phyloP scores from a whole-genome alignment of 2,797 vertebrate genomes.

The Tapera naevia region DNA sequence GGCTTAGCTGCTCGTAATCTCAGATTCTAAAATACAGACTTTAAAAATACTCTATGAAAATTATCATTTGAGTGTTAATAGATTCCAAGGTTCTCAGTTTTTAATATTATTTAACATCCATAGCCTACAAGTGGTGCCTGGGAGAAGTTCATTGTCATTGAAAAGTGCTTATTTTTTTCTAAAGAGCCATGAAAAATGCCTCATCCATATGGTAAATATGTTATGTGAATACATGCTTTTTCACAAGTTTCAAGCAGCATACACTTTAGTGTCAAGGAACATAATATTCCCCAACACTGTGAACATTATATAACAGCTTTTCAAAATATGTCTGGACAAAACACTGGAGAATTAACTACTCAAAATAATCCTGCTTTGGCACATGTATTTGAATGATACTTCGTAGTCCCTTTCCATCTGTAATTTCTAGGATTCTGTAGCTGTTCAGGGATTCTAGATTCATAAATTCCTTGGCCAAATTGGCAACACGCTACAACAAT shows the following conservation, averaged over 20 bases:
- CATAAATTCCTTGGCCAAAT: slow-evolving; percentile 20
- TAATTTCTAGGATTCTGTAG: slow-evolving; percentile 17
- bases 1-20: not conserved
- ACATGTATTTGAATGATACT: not conserved
- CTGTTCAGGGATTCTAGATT: not conserved
- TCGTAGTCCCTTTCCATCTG: not conserved
- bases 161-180: not conserved
- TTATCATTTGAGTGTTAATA: not conserved
- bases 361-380: slow-evolving; percentile 17
- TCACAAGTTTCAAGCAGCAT: not conserved
- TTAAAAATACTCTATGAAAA: not conserved
- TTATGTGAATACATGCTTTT: not conserved
- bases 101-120: not conserved
- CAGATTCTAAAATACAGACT: not conserved
- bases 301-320: not conserved
- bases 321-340: slow-evolving; percentile 10
- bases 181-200: not conserved
- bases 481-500: not conserved
- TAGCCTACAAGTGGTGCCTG: not conserved
- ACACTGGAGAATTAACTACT: not conserved
- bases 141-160: not conserved
- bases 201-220: not conserved
- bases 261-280: not conserved
- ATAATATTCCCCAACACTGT: not conserved
- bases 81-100: not conserved